A percentile compares a stretch with the other conserved stretches of the same genome.
Evolutionary conservation across 2,888 invertebrate genomes (phyloP).

Genomic region (Bhutanitis thaidina): DNA sequence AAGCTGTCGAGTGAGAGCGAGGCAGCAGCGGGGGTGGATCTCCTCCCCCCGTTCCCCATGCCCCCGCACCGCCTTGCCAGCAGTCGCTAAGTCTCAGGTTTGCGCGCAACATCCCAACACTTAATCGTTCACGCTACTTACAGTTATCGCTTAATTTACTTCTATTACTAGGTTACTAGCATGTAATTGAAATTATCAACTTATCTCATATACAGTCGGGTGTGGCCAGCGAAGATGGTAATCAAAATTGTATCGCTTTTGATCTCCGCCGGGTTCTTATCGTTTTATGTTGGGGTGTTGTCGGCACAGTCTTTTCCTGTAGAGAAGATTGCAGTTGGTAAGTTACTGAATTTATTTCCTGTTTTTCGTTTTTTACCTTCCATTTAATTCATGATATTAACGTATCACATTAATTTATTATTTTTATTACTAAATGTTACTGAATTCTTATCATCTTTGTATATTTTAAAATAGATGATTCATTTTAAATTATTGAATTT

Average conservation of each 20-base stretch:
- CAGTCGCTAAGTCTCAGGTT: constrained; percentile 76
- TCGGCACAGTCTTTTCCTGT: constrained; percentile 60
- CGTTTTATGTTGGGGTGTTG: constrained; percentile 47
- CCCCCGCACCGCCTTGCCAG: constrained; percentile 53
- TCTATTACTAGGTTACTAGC: constrained; percentile 24
- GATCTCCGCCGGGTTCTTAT: constrained; percentile 48
- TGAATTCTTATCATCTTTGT: too few species aligned
- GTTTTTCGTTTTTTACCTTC: too few species aligned
- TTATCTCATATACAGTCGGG: constrained; percentile 25
- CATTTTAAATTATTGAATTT: too few species aligned
- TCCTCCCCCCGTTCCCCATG: constrained; percentile 51
- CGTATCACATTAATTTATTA: too few species aligned
- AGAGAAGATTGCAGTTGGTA: constrained; percentile 74
- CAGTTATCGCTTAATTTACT: constrained; percentile 31
- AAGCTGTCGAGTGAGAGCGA: constrained; percentile 38
- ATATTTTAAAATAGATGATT: too few species aligned
- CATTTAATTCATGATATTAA: too few species aligned
- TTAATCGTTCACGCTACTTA: constrained; percentile 40
- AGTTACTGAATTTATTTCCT: constrained; percentile 33
- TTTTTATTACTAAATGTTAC: too few species aligned
- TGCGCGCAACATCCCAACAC: constrained; percentile 68
- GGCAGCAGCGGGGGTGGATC: constrained; percentile 35
- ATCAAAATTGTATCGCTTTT: constrained; percentile 27
- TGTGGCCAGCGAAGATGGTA: constrained; percentile 6
- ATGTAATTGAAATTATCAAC: constrained; percentile 28